Base-by-base conservation (phyloP, 2,113 vertebrate genomes). In the Caloenas nicobarica region DNA sequence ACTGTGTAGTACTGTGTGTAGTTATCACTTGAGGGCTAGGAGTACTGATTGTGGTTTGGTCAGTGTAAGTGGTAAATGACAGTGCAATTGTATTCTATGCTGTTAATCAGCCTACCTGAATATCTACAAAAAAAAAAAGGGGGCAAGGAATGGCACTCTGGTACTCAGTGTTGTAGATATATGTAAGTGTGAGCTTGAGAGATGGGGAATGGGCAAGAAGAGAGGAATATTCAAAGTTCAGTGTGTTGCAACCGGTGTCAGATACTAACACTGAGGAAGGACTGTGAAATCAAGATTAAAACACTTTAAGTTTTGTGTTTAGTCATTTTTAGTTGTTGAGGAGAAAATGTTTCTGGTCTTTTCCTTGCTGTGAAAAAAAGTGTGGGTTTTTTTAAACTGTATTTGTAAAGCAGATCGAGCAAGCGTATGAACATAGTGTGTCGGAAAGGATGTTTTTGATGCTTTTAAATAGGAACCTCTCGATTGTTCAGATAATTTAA, bases 401-500 rank as follows among this genome's bases (percentile, higher is more conserved):
- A 4, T 68, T 86, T 81, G 28, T 82, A 81, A 91, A 89, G 31
- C 31, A 81, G 28, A 14, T 42, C 25, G 62, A 51, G n/a, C 74
- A 79, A 22, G 10, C 8, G 8, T 69, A 31, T 26, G 9, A 71
- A 82, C 66, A 33, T 2, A 50, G 13, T 10, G 19, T 88, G 66
- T 58, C 24, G 16, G 84, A 69, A 66, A 69, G 38, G 33, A 53
- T 38, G 9, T 0, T 51, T 82, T 64, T 71, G 21, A 33, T 25
- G 54, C 17, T 54, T 62, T 44, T 46, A 89, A 94, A 69, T 76
- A 66, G 16, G n/a, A 88, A 93, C 28, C 21, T 78, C 78, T 94
- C 51, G 62, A 31, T 87, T 81, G 54, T 80, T 93, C 71, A 78
- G 31, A 31, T 87, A 65, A 74, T 85, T 73, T 68, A 72, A 94